Base-by-base conservation (phyloP, 1,140 invertebrate genomes). In the Drosophila novamexicana region DNA sequence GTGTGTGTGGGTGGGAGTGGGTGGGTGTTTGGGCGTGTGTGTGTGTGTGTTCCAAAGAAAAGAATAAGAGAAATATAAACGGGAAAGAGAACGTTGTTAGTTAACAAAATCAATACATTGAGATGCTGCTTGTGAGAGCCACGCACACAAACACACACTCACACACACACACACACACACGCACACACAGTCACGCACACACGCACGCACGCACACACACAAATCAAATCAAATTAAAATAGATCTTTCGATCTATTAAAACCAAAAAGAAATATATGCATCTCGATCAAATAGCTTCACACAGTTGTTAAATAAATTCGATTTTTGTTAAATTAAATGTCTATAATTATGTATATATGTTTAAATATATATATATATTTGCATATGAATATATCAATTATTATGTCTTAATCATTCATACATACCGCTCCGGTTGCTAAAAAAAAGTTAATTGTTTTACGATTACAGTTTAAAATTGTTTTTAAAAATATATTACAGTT, bases 361-460 rank as follows among this genome's bases (percentile, higher is more conserved):
- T 37, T n/a, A 44, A 45, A 44, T 70, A 52, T 68, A 50, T 61
- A 29, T 12, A 16, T 54, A 42, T 62, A 45, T 54, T 29, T 39
- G 39, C 47, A 44, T n/a, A 44, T 64, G 37, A 63, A 64, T 68
- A 50, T 57, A 75, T 67, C 59, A 79, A 70, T 73, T 64, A 63
- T 64, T 56, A 56, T 44, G 40, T 70, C 62, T 67, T 53, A 76
- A 80, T 80, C 82, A 71, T 79, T 85, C 40, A 90, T 90, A 90
- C 85, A 90, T 90, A 91, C 89, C 89, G 82, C 75, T 91, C 89
- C 80, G 75, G 86, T 81, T 79, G 79, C 79, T 88, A 89, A 52
- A 90, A 89, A 90, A 89, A 80, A 58, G 81, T 89, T 88, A 88
- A 75, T 89, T 64, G 71, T 70, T 89, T 88, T 68, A 88, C 81